Percentiles rank a stretch among this genome's conserved stretches.
Conservation (phyloP, 2,888 invertebrate genomes). For the Prosapia bicincta region DNA sequence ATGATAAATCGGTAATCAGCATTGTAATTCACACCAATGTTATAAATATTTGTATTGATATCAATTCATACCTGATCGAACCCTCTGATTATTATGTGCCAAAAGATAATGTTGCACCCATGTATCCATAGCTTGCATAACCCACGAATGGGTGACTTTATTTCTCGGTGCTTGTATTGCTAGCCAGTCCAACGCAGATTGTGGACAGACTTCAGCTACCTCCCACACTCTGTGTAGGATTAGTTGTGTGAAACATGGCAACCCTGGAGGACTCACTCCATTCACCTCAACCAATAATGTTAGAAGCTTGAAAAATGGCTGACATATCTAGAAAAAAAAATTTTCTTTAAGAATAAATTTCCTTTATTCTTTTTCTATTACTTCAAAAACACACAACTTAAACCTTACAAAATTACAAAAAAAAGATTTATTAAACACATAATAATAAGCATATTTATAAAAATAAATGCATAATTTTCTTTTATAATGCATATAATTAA, state of each 20-base stretch:
- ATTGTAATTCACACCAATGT: too few species aligned
- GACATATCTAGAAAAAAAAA: conserved; percentile 63
- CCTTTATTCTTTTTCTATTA: too few species aligned
- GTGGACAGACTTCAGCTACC: conserved; percentile 85
- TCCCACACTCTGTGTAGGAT: conserved; percentile 87
- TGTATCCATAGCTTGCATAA: conserved; percentile 83
- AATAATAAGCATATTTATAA: too few species aligned
- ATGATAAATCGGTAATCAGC: too few species aligned
- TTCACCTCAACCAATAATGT: conserved; percentile 77
- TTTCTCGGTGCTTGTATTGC: conserved; percentile 79
- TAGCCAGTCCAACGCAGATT: conserved; percentile 90
- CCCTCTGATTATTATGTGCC: conserved; percentile 79
- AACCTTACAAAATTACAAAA: too few species aligned
- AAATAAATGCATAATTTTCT: too few species aligned
- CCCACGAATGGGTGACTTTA: conserved; percentile 88
- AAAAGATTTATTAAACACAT: too few species aligned
- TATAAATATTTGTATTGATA: too few species aligned
- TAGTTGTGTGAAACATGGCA: conserved; percentile 88
- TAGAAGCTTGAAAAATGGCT: conserved; percentile 89
- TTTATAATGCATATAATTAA: too few species aligned
- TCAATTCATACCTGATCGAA: conserved; percentile 64
- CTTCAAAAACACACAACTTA: too few species aligned
- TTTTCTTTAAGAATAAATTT: too few species aligned
- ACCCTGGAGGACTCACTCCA: conserved; percentile 64
- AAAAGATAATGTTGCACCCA: conserved; percentile 90